Base-by-base conservation (phyloP, 2,797 vertebrate genomes). In the Muscicapa comitata region DNA sequence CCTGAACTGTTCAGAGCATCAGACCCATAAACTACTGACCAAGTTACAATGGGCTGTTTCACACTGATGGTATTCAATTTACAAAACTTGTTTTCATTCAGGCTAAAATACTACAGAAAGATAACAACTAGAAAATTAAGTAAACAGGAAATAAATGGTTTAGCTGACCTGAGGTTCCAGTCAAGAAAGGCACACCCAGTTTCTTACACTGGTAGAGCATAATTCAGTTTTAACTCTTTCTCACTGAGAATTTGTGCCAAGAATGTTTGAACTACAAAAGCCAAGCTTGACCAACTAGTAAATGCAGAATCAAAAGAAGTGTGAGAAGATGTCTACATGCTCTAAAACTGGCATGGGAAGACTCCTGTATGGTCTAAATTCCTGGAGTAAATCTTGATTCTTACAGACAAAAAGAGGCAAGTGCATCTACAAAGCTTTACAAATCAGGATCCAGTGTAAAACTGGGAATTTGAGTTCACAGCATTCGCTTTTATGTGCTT, bases 1-100 rank as follows among this genome's bases (percentile, higher is more conserved):
- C 8, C 15, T 14, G 35, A 0, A 0, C 6, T 63, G 7, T 58
- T 84, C 35, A 33, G 38, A 70, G 21, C 25, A 66, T 29, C 40
- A 67, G 26, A 67, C 17, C 50, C 17, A 42, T 25, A 53, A 67
- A 58, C 8, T 6, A 43, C n/a, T 45, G 38, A 62, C 11, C 8
- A 37, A 10, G 17, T 37, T 62, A 42, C 35, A 75, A 14, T 11
- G 26, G 40, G 19, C 9, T n/a, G 5, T 21, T 88, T 82, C 42
- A 35, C 35, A 62, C 7, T 55, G 11, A n/a, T 9, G 11, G 8
- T 28, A 15, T 50, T 62, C 4, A 26, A n/a, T 61, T 61, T 54
- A 31, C 54, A 48, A 43, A 55, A 11, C 2, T 40, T 70, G 26
- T 26, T 86, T 55, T 24, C 8, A 40, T 33, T 55, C 29, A 28